phyloP scores from a whole-genome alignment of 2,797 vertebrate species.

The Fratercula arctica region DNA sequence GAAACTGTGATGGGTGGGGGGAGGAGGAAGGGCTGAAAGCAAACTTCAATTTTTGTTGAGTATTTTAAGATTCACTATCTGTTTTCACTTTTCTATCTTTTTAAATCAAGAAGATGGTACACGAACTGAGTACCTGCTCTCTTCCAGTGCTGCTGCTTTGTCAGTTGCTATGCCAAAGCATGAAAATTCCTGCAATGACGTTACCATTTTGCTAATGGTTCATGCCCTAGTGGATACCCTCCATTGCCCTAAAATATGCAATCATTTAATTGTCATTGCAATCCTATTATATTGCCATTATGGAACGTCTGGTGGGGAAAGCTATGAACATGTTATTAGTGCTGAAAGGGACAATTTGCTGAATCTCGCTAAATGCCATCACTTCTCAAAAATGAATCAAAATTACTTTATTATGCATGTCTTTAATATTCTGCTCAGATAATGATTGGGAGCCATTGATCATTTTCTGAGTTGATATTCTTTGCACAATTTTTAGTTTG shows the following conservation, averaged over 20 bases:
- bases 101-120: not conserved
- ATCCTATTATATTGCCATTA: constrained; percentile 78
- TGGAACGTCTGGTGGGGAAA: constrained; percentile 69
- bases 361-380: constrained; percentile 63
- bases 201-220: constrained; percentile 68
- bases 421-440: constrained; percentile 48
- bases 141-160: not conserved
- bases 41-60: fast-evolving
- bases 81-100: not conserved
- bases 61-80: not conserved
- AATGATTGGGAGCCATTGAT: constrained; percentile 11
- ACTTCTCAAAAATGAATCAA: constrained; percentile 69
- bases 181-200: constrained; percentile 19
- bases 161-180: constrained; percentile 40
- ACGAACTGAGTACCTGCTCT: constrained; percentile 7
- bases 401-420: constrained; percentile 67
- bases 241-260: constrained; percentile 75
- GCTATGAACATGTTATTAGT: constrained; percentile 70
- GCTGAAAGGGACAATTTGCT: constrained; percentile 76
- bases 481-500: not conserved
- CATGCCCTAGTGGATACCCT: constrained; percentile 66
- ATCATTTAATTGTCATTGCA: constrained; percentile 78
- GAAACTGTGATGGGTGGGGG: not conserved
- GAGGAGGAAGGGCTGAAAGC: not conserved
- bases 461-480: not conserved